Base-by-base conservation (phyloP, 2,888 invertebrate genomes). In the Limulus polyphemus region DNA sequence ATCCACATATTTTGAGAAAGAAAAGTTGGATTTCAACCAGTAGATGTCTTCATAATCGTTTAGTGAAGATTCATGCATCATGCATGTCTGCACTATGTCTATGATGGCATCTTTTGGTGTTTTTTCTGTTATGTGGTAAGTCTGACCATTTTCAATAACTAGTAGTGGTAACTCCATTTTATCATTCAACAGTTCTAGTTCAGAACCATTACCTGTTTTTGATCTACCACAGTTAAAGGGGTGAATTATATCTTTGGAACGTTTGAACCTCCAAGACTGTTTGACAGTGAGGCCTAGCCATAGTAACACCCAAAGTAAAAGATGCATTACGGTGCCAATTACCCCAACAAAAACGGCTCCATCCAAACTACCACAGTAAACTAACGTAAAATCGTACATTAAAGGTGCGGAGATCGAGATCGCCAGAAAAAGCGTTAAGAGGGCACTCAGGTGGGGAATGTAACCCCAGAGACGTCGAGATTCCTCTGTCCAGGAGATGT, bases 201-300 rank as follows among this genome's bases (percentile, higher is more conserved):
- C 32, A 62, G 86, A 83, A 57, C 80, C 80, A 79, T 60, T 79
- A 76, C 76, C 65, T 78, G 77, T 75, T 54, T 54, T 54, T 16
- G 54, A 14, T 13, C n/a, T 32, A 17, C 54, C 54, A 11, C 54
- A 17, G 16, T 17, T 13, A 32, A 32, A 32, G 32, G 32, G 32
- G 32, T 11, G n/a, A 54, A 17, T 54, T 2, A 54, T 14, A 7
- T 32, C 32, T 32, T 32, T 32, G 32, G 7, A 32, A 17, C 17
- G 48, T 58, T 49, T 17, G 75, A 90, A 91, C 64, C 82, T 81
- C 90, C 90, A 91, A 49, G 74, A 72, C 68, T 84, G 83, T 75
- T 90, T 90, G 67, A 89, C 80, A 17, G 89, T 89, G 64, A 92
- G 78, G 62, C 84, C 82, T 56, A 91, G 81, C 91, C 92, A 92